Evolutionary conservation across 2,797 vertebrate genomes (phyloP).

Genomic region (Dendrocincla tyrannina): DNA sequence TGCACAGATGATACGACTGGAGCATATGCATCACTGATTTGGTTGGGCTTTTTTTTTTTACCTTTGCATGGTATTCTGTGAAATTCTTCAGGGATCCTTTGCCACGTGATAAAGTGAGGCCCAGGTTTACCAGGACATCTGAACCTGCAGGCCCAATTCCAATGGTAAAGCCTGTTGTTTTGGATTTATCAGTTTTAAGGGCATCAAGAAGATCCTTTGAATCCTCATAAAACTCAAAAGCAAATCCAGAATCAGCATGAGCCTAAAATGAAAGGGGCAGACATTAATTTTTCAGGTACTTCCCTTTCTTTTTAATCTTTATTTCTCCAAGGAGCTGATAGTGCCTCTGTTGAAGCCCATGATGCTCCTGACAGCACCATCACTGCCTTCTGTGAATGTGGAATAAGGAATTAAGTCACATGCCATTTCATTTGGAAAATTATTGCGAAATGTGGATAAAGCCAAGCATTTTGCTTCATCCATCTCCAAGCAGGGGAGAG

Average conservation of each 20-base stretch:
- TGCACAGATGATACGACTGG: background rate
- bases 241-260: slow-evolving; percentile 81
- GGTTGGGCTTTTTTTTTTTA: slow-evolving; percentile 42
- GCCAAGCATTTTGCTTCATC: background rate
- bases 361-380: background rate
- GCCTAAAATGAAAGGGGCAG: slow-evolving; percentile 77
- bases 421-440: background rate
- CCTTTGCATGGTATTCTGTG: slow-evolving; percentile 78
- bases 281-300: background rate
- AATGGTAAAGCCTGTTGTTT: background rate
- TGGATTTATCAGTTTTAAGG: slow-evolving; percentile 49
- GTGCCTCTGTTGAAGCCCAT: background rate
- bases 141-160: fast-evolving
- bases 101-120: background rate
- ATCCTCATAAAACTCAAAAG: slow-evolving; percentile 80
- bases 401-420: background rate
- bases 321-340: background rate
- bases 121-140: background rate
- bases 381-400: background rate
- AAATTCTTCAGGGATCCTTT: slow-evolving; percentile 75
- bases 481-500: background rate
- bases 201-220: slow-evolving; percentile 75
- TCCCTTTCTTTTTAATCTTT: background rate
- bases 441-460: background rate
- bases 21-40: background rate